Percentiles rank a stretch among this genome's conserved stretches.
phyloP scores from a whole-genome alignment of 2,888 invertebrate species.

The Pterobdella sp. region DNA sequence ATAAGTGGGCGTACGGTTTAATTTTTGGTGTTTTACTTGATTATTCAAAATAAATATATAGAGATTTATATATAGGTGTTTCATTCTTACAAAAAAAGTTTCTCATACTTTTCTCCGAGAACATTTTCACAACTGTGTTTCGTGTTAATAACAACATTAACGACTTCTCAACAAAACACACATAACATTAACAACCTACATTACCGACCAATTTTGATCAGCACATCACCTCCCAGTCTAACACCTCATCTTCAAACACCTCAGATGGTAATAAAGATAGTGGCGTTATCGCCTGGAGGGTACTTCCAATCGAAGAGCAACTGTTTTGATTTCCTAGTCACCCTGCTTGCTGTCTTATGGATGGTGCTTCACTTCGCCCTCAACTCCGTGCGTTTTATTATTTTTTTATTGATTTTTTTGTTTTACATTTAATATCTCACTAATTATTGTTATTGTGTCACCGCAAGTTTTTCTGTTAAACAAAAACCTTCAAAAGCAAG shows the following conservation, averaged over 20 bases:
- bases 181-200: too few species aligned
- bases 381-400: slow-evolving; percentile 34
- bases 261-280: slow-evolving; percentile 85
- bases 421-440: too few species aligned
- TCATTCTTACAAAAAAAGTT: too few species aligned
- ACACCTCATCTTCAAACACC: too few species aligned
- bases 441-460: too few species aligned
- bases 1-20: not conserved
- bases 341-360: slow-evolving; percentile 92
- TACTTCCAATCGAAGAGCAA: slow-evolving; percentile 97
- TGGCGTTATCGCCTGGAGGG: slow-evolving; percentile 92
- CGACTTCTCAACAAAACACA: too few species aligned
- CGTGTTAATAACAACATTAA: not conserved
- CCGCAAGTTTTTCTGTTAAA: too few species aligned
- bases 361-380: slow-evolving; percentile 82
- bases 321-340: slow-evolving; percentile 91
- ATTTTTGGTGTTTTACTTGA: not conserved
- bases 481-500: too few species aligned
- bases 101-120: not conserved
- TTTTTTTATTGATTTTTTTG: not conserved
- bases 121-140: not conserved
- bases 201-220: too few species aligned
- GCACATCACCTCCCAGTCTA: too few species aligned
- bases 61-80: too few species aligned
- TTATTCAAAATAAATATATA: too few species aligned